Base-by-base conservation (phyloP, 2,888 invertebrate species). In the Macrosoma leucophasiata region DNA sequence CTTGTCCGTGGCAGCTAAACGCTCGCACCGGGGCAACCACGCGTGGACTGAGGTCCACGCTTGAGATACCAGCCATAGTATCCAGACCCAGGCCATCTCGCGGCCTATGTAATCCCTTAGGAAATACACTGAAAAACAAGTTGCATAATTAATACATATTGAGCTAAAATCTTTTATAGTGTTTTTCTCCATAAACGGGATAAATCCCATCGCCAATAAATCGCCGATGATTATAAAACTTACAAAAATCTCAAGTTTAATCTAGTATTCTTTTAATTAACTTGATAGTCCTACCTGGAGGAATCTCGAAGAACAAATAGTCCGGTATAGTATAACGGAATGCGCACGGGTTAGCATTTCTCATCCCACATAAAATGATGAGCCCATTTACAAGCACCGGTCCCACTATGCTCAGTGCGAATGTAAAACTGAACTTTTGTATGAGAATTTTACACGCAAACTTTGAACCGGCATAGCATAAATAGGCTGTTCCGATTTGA, bases 391-490 rank as follows among this genome's bases (percentile, higher is more conserved):
- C 82, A 2, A 92, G 86, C 1, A 90, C 84, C 0, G 96, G 96
- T 0, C 92, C 90, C 0, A 91, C 88, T 7, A 97, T 77, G 53
- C 87, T 90, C 21, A 96, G 75, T 0, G 97, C 95, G 41, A 96
- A 87, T 0, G 96, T 92, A 55, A 92, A 96, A 51, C 95, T 92
- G 63, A 95, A 91, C 32, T 90, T 88, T 67, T 97, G 96, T 62
- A 97, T 95, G 63, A 93, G 89, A 43, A 95, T 92, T 81, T 93
- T 94, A 78, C 94, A 95, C 1, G 95, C 91, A 49, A 94, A 93
- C 76, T 94, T 96, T 3, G 90, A 87, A 42, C 87, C 87, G 11
- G 84, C 81, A 55, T 89, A 92, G 48, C 89, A 88, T 6, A 92
- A 46, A 54, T 92, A 90, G 1, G 92, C 88, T 0, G 90, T 68